A percentile compares a stretch with the other conserved stretches of the same genome.
Evolutionary conservation across 2,113 vertebrate species (phyloP).

Genomic region (Cebus imitator): DNA sequence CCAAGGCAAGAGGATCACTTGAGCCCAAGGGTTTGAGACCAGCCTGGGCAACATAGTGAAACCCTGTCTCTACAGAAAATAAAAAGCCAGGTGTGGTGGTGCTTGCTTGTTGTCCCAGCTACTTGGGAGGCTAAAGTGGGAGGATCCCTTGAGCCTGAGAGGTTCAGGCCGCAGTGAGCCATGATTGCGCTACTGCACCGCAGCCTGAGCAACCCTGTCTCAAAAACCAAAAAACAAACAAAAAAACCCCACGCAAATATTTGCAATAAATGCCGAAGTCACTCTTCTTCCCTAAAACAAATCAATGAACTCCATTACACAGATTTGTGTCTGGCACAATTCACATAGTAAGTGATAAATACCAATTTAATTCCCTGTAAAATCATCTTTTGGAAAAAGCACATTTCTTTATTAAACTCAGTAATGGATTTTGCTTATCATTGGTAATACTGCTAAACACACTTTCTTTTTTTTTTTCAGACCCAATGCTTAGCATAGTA

Average conservation of each 20-base stretch:
- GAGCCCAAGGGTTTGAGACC: no score
- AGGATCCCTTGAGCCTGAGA: no score
- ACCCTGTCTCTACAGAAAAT: no score
- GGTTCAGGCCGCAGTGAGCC: no score
- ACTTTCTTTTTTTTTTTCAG: background rate
- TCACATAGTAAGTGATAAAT: background rate
- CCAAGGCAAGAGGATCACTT: no score
- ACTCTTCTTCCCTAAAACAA: background rate
- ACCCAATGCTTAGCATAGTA: background rate
- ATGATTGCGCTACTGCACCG: no score
- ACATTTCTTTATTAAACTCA: background rate
- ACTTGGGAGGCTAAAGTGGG: no score
- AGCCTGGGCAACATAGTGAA: no score
- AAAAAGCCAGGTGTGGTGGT: no score
- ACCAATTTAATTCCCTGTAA: background rate
- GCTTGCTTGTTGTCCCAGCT: no score
- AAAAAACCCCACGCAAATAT: background rate
- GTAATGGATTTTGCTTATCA: background rate
- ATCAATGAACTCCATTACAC: background rate
- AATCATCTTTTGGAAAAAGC: background rate
- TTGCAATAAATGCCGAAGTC: slow-evolving; percentile 17
- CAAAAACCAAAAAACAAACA: no score
- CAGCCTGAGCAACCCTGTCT: no score
- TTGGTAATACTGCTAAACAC: background rate
- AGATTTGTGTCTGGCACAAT: background rate